Evolutionary conservation across 2,888 invertebrate species (phyloP), one percentile per base, ranked within the genome.

Genomic region (Amiota mariae): DNA sequence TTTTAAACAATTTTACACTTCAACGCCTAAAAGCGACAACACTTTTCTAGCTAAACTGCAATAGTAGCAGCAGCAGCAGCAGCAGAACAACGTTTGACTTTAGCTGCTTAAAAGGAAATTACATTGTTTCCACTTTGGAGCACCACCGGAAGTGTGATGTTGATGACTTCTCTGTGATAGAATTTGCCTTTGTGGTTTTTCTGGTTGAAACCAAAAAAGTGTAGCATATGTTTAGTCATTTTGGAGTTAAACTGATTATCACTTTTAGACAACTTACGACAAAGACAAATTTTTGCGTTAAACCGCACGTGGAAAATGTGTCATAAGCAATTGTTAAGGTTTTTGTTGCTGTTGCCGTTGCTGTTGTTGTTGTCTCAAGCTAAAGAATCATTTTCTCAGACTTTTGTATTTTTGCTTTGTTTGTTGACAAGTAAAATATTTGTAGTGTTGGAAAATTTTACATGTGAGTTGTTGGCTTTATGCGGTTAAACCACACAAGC

Each of bases 251-350:
- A 66, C 48, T 66, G 67, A 49, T 67, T 67, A 67, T 67, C 67
- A 36, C 36, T 67, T 49, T 49, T 13, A 67, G 47, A 13, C 67
- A 67, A 66, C 15, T 51, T 51, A 51, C 24, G 49, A 15, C 64
- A 13, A 47, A 24, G 64, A 67, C 24, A 67, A 67, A 51, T 67
- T 67, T 59, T 67, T 70, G 70, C 70, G 61, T 15, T 64, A 72
- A 80, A 82, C 82, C 81, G 76, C 82, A 85, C 81, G 79, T 82
- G 82, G 77, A 78, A 82, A 82, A 82, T 80, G 75, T 84, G 85
- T 80, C 85, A 84, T 75, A 82, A 81, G 74, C 85, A 85, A 76
- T 80, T 80, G 80, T 76, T 78, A 4, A 48, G 47, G 48, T 49
- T 48, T n/a, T n/a, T n/a, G n/a, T n/a, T n/a, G n/a, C n/a, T n/a